Conservation (phyloP, 2,113 vertebrate genomes). For the Leucoraja erinaceus region DNA sequence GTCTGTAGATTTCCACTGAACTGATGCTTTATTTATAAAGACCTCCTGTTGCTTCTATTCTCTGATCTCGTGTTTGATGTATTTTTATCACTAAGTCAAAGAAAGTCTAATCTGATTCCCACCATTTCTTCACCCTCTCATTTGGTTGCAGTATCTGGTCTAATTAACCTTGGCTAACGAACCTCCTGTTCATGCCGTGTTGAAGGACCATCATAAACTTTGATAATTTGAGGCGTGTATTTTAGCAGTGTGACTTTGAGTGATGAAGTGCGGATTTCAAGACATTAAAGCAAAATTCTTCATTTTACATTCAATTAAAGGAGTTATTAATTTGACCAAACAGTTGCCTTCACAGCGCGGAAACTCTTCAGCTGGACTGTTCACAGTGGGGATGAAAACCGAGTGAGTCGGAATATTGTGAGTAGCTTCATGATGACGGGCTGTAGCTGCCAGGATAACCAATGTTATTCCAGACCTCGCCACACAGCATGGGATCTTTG, state of each 20-base stretch:
- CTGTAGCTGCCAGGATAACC: neutral
- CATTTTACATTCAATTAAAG: neutral
- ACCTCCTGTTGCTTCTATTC: neutral
- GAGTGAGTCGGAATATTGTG: neutral
- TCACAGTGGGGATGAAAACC: neutral
- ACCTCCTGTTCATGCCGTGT: neutral
- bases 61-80: neutral
- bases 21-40: slow-evolving; percentile 14
- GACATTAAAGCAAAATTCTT: neutral
- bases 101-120: neutral
- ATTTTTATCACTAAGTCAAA: neutral
- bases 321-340: slow-evolving; percentile 13
- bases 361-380: neutral
- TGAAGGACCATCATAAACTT: neutral
- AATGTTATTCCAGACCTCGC: neutral
- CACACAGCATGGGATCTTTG: neutral
- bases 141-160: neutral
- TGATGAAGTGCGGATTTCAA: neutral
- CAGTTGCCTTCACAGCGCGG: neutral
- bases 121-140: neutral
- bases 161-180: neutral
- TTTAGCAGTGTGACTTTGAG: neutral
- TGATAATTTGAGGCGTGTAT: neutral
- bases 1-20: neutral
- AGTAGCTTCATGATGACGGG: neutral